These are phyloP conservation scores for Meloidogyne hapla DNA, from an alignment of 1,140 invertebrate species.

Conservation along the genomic window DNA sequence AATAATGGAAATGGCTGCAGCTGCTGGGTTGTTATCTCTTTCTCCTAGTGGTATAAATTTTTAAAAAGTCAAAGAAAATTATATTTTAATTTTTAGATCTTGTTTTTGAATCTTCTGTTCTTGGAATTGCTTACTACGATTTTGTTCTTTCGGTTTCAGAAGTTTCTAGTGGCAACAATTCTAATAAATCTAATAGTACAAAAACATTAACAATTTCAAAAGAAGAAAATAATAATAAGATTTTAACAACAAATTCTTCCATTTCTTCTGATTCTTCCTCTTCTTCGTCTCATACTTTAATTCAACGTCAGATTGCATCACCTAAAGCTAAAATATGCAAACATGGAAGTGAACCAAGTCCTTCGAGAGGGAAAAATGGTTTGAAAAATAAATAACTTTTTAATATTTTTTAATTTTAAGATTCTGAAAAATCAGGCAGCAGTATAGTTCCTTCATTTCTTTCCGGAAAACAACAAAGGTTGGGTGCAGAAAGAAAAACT, in stretches of 20 bases:
- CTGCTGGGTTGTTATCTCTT: slow-evolving; percentile 12
- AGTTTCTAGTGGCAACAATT: background rate
- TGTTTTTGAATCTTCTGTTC: slow-evolving; percentile 26
- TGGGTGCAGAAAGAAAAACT: background rate
- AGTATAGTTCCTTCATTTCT: background rate
- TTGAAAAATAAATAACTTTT: too few species aligned
- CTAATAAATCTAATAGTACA: background rate
- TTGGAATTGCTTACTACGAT: slow-evolving; percentile 54
- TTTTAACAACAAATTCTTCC: slow-evolving; percentile 7
- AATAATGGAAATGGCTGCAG: slow-evolving; percentile 13
- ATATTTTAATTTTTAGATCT: slow-evolving; percentile 10
- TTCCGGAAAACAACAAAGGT: background rate
- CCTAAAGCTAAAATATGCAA: background rate
- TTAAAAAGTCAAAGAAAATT: background rate
- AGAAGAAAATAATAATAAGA: background rate
- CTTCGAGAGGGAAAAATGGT: background rate
- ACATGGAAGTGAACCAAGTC: background rate
- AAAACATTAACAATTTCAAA: background rate
- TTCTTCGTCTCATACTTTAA: slow-evolving; percentile 6
- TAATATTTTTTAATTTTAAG: too few species aligned
- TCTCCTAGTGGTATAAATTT: slow-evolving; percentile 12
- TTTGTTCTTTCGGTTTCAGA: slow-evolving; percentile 46
- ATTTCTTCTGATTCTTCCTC: slow-evolving; percentile 13
- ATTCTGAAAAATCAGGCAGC: too few species aligned
- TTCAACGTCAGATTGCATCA: background rate